Evolutionary conservation across 1,140 invertebrate genomes (phyloP), one percentile per base, ranked within the genome.

Genomic region (Lordiphosa stackelbergi): DNA sequence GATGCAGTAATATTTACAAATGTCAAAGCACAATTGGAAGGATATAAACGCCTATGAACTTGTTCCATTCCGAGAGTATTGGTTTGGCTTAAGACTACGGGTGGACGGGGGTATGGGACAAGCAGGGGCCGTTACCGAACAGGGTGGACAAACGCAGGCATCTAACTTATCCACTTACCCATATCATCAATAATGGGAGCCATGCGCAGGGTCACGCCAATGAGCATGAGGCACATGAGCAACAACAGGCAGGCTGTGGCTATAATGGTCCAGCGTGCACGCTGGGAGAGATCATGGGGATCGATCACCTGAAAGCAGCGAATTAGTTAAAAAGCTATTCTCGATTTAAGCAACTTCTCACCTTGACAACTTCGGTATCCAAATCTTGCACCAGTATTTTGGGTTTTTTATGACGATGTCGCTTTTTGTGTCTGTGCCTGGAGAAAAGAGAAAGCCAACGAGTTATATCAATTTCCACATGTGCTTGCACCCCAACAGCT

Each of bases 101-200:
- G 28, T 31, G 28, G 28, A 8, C 28, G 28, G 28, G 28, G 28
- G 56, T 48, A 58, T 51, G 62, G 43, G 41, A 41, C 64, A 75
- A 53, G 73, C 64, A 54, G 43, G 68, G 54, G 49, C 38, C 28
- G 12, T 1, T 13, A 47, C 19, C 41, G 4, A 22, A 40, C 28
- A 35, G 10, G 54, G 16, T 6, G 5, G 10, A 11, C 9, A 36
- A 19, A 54, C 22, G 9, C 24, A 6, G 2, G 2, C 10, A 3
- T 28, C 5, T 34, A n/a, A n/a, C n/a, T n/a, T n/a, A n/a, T n/a
- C 36, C n/a, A 92, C 94, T 94, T 88, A 97, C 95, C 95, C 92
- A 97, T 95, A 81, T 96, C 95, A 84, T 97, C 95, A 68, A 97
- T 97, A 47, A 97, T 92, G 1, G 95, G 95, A 3, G 95, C 95